phyloP scores from a whole-genome alignment of 2,113 vertebrate genomes.

The Lethenteron reissneri region DNA sequence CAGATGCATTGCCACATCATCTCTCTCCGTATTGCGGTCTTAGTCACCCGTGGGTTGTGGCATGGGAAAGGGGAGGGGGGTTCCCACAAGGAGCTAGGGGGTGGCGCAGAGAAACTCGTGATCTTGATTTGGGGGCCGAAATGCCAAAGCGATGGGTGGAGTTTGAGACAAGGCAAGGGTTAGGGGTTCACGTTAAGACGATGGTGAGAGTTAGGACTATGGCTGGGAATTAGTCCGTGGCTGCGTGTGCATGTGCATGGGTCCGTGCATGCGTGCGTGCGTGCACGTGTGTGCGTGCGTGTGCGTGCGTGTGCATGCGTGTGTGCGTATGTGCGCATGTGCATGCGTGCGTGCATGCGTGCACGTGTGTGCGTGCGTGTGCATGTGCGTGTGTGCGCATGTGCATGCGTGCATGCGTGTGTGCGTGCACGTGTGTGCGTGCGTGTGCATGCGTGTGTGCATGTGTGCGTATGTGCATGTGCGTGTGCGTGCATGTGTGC shows the following conservation, averaged over 20 bases:
- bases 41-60: background rate
- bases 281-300: background rate
- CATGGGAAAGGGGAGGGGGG: background rate
- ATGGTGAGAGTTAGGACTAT: background rate
- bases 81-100: background rate
- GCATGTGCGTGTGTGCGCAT: background rate
- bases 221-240: background rate
- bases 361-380: slow-evolving; percentile 2
- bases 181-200: background rate
- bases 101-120: background rate
- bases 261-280: background rate
- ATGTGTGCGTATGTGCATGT: background rate
- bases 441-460: background rate
- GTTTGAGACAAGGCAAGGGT: background rate
- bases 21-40: background rate
- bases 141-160: background rate
- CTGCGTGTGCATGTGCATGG: background rate
- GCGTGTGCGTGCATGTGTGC: background rate
- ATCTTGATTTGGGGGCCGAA: background rate
- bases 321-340: background rate
- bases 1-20: background rate
- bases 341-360: background rate
- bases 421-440: background rate
- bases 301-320: background rate
- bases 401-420: background rate